These are phyloP conservation scores for Rhamnusium bicolor DNA, from an alignment of 2,888 invertebrate species.

Conservation along the genomic window DNA sequence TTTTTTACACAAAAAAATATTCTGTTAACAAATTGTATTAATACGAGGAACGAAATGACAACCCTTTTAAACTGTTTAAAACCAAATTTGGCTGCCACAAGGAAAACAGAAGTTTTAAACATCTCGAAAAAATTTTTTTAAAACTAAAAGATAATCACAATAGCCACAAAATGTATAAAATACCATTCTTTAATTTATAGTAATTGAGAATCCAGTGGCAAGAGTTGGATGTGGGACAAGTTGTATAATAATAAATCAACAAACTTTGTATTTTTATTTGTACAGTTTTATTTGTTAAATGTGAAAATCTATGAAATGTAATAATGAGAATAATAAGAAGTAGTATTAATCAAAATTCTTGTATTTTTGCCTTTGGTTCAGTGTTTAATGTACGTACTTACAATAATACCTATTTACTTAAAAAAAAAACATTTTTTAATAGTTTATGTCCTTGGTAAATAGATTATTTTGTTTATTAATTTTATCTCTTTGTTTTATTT, in stretches of 20 bases:
- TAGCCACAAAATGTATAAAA: too few species aligned
- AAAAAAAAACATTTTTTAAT: neutral
- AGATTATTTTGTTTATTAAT: constrained; percentile 18
- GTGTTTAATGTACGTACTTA: neutral
- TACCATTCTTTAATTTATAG: too few species aligned
- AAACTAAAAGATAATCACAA: too few species aligned
- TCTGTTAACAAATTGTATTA: too few species aligned
- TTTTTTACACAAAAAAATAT: too few species aligned
- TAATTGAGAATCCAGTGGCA: too few species aligned
- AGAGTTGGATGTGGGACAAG: too few species aligned
- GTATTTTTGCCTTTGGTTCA: neutral
- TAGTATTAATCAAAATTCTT: neutral
- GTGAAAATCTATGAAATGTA: neutral
- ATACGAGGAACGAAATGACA: too few species aligned
- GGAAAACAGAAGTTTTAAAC: too few species aligned
- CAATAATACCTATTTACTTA: neutral
- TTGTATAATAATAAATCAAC: neutral
- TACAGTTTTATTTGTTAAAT: neutral
- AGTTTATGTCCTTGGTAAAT: constrained; percentile 5
- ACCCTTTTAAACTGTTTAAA: too few species aligned
- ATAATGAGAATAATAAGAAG: neutral
- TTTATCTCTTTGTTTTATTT: neutral
- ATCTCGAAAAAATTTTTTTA: too few species aligned
- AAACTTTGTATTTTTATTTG: neutral
- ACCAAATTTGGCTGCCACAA: too few species aligned